Evolutionary conservation across 2,797 vertebrate genomes (phyloP).

Genomic region (Gymnocypris eckloni): DNA sequence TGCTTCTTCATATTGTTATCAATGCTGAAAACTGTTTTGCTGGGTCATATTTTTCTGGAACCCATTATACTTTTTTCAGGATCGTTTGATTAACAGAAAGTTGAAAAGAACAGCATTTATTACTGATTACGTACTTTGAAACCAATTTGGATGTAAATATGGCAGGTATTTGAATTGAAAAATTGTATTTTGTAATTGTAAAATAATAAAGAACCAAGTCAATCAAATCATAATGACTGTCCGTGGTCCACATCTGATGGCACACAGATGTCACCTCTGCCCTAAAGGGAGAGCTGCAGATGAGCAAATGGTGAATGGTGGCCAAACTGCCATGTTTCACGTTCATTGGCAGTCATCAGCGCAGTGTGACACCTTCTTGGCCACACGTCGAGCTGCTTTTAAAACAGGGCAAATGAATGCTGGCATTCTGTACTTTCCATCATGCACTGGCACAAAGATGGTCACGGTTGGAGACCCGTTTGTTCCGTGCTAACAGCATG

Average conservation of each 20-base stretch:
- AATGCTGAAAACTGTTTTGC: neutral
- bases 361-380: constrained; percentile 32
- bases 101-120: neutral
- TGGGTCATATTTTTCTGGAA: neutral
- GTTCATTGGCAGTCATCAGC: constrained; percentile 11
- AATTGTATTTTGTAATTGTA: too few species aligned
- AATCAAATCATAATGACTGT: neutral
- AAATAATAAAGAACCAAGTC: neutral
- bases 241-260: neutral
- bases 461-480: constrained; percentile 48
- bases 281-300: constrained; percentile 3
- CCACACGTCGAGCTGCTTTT: constrained; percentile 34
- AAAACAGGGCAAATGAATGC: constrained; percentile 41
- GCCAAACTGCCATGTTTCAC: constrained; percentile 12
- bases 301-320: neutral
- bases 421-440: constrained; percentile 50
- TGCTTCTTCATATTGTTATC: neutral
- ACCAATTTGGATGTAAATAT: neutral
- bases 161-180: neutral
- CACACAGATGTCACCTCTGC: constrained; percentile 18
- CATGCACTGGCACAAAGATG: constrained; percentile 38
- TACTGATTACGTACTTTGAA: neutral
- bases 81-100: neutral
- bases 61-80: too few species aligned
- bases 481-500: constrained; percentile 39